Percentiles rank a stretch among this genome's conserved stretches.
Conservation (phyloP, 1,140 invertebrate species). For the Spodoptera frugiperda region DNA sequence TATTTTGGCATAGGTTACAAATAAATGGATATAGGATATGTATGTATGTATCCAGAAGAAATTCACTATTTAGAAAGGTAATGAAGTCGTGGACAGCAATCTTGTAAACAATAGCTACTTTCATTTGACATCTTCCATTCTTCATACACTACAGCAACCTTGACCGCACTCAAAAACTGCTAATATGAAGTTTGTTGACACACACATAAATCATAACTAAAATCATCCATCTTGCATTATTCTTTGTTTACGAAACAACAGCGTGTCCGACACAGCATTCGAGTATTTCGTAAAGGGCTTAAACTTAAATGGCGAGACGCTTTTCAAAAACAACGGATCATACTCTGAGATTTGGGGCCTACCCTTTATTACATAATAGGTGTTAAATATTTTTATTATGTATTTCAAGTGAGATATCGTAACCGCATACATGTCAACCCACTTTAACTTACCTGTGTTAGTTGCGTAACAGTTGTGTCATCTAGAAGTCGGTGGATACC, state of each 20-base stretch:
- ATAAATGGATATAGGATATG: too few relatives aligned
- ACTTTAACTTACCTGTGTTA: background rate
- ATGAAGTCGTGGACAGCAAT: too few relatives aligned
- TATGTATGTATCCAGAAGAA: too few relatives aligned
- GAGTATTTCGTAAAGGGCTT: conserved; percentile 26
- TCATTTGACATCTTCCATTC: too few relatives aligned
- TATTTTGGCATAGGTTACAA: too few relatives aligned
- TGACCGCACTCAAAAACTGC: background rate
- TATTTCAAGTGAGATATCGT: background rate
- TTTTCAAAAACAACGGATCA: background rate
- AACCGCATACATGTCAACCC: conserved; percentile 6
- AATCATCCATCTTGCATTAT: background rate
- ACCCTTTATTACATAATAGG: conserved; percentile 11
- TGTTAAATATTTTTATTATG: conserved; percentile 16
- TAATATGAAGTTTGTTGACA: background rate
- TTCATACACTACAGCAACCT: background rate
- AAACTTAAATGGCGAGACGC: background rate
- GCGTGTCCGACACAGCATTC: background rate
- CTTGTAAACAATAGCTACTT: too few relatives aligned
- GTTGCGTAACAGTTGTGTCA: conserved; percentile 32
- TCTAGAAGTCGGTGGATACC: background rate
- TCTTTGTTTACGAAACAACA: conserved; percentile 8
- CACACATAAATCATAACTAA: conserved; percentile 1
- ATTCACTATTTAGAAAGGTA: too few relatives aligned
- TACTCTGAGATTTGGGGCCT: background rate